Percentiles rank a stretch among this genome's conserved stretches.
Conservation (phyloP, 2,797 vertebrate genomes). For the Poeciliopsis turneri region DNA sequence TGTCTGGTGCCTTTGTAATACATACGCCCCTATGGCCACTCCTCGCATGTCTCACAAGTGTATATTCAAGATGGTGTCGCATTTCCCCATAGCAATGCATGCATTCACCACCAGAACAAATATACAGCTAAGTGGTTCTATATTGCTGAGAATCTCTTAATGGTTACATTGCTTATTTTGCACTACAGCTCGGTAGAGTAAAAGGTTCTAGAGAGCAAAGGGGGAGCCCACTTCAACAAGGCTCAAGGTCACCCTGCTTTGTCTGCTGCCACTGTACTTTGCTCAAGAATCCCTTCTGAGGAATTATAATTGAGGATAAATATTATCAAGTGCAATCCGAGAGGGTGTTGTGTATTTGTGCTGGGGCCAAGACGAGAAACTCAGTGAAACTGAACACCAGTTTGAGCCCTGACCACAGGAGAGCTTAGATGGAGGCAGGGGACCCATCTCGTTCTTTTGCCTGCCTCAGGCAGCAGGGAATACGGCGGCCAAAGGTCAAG, state of each 20-base stretch:
- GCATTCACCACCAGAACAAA: constrained; percentile 70
- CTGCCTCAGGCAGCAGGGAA: constrained; percentile 46
- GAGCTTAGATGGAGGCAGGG: constrained; percentile 50
- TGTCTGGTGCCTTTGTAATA: background rate
- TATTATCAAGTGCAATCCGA: constrained; percentile 80
- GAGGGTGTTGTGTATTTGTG: constrained; percentile 79
- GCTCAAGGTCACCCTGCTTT: constrained; percentile 61
- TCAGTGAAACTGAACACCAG: constrained; percentile 65
- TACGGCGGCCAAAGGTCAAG: constrained; percentile 63
- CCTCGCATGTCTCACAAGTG: constrained; percentile 55
- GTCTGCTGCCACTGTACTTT: constrained; percentile 73
- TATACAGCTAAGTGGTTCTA: constrained; percentile 67
- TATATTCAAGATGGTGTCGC: constrained; percentile 53
- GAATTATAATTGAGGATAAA: constrained; percentile 80
- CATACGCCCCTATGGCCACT: constrained; percentile 46
- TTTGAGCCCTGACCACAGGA: constrained; percentile 42
- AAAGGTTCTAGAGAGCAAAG: constrained; percentile 51
- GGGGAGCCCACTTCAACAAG: constrained; percentile 37
- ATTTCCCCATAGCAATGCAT: constrained; percentile 53
- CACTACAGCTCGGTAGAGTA: constrained; percentile 52
- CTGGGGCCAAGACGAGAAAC: constrained; percentile 67
- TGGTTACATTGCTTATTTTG: constrained; percentile 76
- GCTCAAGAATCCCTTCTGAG: constrained; percentile 72
- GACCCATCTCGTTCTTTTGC: constrained; percentile 48
- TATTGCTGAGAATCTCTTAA: constrained; percentile 64